These are phyloP conservation scores for Tragelaphus imberbis DNA, from an alignment of 2,113 vertebrate species.

Conservation along the genomic window DNA sequence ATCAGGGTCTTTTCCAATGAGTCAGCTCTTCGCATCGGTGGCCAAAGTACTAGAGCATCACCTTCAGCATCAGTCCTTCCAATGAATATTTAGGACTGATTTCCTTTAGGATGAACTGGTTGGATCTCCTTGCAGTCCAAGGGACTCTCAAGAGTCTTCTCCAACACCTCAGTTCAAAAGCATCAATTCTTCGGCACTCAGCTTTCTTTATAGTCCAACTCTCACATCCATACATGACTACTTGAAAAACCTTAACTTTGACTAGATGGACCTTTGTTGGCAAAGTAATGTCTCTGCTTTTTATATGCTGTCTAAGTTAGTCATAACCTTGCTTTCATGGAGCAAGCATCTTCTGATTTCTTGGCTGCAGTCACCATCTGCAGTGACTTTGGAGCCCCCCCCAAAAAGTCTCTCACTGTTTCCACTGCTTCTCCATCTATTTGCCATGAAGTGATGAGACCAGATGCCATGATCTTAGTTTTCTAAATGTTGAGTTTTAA, in stretches of 20 bases:
- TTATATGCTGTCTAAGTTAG: background rate
- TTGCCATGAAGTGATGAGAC: background rate
- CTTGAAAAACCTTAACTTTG: background rate
- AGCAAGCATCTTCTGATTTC: background rate
- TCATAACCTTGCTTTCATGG: background rate
- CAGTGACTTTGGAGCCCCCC: background rate
- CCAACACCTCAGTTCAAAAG: background rate
- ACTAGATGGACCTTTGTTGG: accelerated
- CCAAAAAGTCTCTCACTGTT: background rate
- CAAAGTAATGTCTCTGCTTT: background rate
- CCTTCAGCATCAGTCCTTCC: background rate
- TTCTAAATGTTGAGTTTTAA: background rate
- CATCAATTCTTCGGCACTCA: accelerated
- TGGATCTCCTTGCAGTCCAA: background rate
- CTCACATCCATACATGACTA: background rate
- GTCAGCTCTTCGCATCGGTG: accelerated
- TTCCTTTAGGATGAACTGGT: background rate
- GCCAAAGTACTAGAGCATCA: background rate
- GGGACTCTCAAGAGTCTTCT: background rate
- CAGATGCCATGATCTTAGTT: background rate
- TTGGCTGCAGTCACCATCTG: background rate
- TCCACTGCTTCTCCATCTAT: background rate
- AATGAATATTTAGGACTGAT: background rate
- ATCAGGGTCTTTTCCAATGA: background rate
- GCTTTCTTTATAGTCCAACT: background rate